Evolutionary conservation across 2,113 vertebrate genomes (phyloP).

Genomic region (Silurus meridionalis): DNA sequence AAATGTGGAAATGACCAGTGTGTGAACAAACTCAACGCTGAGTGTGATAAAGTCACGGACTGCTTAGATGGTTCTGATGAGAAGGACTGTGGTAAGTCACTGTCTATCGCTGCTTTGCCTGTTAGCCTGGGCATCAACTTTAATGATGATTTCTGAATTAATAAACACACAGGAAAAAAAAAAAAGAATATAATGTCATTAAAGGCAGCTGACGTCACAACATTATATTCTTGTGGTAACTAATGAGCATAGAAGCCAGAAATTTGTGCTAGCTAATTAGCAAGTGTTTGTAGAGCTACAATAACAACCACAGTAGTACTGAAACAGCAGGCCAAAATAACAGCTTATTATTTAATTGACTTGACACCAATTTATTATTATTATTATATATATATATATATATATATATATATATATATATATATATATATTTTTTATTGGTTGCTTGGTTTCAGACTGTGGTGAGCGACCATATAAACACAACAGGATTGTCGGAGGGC

Average conservation of each 20-base stretch:
- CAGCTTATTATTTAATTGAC: background rate
- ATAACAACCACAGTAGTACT: background rate
- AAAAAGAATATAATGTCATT: too few species aligned
- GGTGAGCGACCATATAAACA: conserved; percentile 74
- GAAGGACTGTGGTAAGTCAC: conserved; percentile 64
- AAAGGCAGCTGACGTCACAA: background rate
- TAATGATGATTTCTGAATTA: background rate
- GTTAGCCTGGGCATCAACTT: background rate
- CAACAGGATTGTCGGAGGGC: conserved; percentile 77
- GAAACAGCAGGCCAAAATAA: background rate
- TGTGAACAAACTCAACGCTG: conserved; percentile 76
- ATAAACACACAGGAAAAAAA: background rate
- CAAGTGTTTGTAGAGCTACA: background rate
- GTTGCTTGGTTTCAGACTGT: conserved; percentile 63
- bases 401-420: too few species aligned
- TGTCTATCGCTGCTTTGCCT: background rate
- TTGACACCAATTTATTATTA: background rate
- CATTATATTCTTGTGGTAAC: background rate
- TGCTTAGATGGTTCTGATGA: conserved; percentile 74
- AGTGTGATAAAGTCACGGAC: conserved; percentile 72
- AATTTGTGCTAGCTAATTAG: background rate
- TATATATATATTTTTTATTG: background rate
- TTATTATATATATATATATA: too few species aligned
- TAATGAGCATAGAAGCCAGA: background rate
- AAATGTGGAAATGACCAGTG: conserved; percentile 66